Percentiles rank a stretch among this genome's conserved stretches.
phyloP scores from a whole-genome alignment of 2,888 invertebrate genomes.

The Candidula unifasciata region DNA sequence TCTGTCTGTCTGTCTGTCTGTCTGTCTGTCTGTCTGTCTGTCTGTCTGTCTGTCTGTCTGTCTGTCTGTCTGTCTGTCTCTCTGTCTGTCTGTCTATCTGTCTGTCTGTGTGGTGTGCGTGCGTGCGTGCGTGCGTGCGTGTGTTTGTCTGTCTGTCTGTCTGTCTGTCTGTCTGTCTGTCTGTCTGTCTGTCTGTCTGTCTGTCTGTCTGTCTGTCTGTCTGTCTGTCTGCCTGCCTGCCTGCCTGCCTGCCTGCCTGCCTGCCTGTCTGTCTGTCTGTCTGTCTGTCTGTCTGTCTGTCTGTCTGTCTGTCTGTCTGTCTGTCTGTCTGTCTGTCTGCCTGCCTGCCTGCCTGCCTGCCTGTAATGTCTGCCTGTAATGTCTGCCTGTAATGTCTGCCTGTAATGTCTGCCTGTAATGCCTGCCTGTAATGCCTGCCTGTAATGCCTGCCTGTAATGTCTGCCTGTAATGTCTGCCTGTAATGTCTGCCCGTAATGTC shows the following conservation, averaged over 20 bases:
- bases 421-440: not conserved
- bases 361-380: constrained; percentile 30
- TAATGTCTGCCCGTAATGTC: too few species aligned
- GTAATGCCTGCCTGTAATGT: constrained; percentile 1
- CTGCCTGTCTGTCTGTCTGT: too few species aligned
- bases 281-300: constrained; percentile 4
- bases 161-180: constrained; percentile 7
- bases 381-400: not conserved
- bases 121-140: too few species aligned
- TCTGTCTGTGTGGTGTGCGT: too few species aligned
- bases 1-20: constrained; percentile 23
- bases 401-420: not conserved
- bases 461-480: too few species aligned
- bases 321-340: constrained; percentile 24
- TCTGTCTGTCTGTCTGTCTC: constrained; percentile 25
- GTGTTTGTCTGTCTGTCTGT: too few species aligned
- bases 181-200: constrained; percentile 7
- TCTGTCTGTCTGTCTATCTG: not conserved
- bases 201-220: constrained; percentile 6
- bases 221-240: too few species aligned
- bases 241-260: too few species aligned
- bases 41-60: constrained; percentile 29
- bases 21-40: constrained; percentile 35
- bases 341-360: too few species aligned
- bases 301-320: constrained; percentile 26